Evolutionary conservation across 2,797 vertebrate genomes (phyloP), one percentile per base, ranked within the genome.

Genomic region (Dendrocincla fuliginosa): DNA sequence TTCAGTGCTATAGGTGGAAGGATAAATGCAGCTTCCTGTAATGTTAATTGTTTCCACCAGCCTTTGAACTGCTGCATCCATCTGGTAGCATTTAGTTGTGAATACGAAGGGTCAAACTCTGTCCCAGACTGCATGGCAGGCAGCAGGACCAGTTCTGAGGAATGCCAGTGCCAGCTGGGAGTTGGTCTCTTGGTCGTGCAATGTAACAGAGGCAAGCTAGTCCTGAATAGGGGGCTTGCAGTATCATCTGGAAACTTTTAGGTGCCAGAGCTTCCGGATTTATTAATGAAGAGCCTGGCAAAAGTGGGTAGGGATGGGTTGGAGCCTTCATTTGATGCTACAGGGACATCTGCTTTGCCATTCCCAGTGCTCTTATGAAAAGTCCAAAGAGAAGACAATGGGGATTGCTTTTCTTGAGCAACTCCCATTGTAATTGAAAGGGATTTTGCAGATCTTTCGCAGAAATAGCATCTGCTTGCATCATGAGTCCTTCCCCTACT

Each of bases 11-110:
- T 90, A 95, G 84, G 89, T 95, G 61, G 81, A 92, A 78, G 85
- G 90, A 95, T 96, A 86, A 95, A 89, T 1, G 53, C 42, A 75
- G 71, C 79, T 95, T 84, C 73, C 91, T 91, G 82, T 52, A 83
- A 85, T 84, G 85, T 86, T 91, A 89, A 70, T 94, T 94, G 65
- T 87, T 96, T 95, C 73, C 93, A 93, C 75, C 57, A 69, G 92
- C 79, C 93, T 96, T 96, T 96, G 94, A 95, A 96, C 89, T 42
- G 85, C 79, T 90, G 63, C 57, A 41, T 89, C 92, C 92, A 96
- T 96, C 84, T 95, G 90, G 92, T 91, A 92, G 84, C 79, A 65
- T 69, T 95, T 96, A 96, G 71, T 55, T 85, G 75, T 60, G 60
- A 87, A 84, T 65, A 69, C 42, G 44, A 46, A 83, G 75, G 76